phyloP scores from a whole-genome alignment of 2,888 invertebrate genomes.

The Xestia sexstrigata region DNA sequence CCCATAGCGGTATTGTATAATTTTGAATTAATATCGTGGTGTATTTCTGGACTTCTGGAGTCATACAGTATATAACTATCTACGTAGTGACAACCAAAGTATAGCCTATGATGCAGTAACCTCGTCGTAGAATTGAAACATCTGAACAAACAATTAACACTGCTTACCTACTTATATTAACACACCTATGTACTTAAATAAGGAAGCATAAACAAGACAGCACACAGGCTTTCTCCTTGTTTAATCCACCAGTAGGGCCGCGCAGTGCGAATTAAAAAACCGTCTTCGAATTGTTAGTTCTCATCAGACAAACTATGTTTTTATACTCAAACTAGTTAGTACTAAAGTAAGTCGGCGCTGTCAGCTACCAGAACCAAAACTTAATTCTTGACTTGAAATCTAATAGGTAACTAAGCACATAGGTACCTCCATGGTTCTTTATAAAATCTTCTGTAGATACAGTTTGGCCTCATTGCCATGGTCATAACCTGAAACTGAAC shows the following conservation, averaged over 20 bases:
- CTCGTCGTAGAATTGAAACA: background rate
- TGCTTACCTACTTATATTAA: too few species aligned
- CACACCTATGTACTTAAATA: too few species aligned
- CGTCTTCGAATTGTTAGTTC: background rate
- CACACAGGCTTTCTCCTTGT: too few species aligned
- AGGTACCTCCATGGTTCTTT: background rate
- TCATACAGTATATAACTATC: background rate
- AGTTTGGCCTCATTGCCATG: background rate
- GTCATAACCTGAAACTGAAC: background rate
- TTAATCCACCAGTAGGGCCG: too few species aligned
- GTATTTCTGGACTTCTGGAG: background rate
- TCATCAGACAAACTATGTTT: background rate
- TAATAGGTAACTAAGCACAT: too few species aligned
- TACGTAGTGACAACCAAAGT: background rate
- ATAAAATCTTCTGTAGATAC: background rate
- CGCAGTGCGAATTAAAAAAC: too few species aligned
- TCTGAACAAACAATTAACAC: constrained; percentile 12
- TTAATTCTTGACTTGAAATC: background rate
- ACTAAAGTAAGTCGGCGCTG: background rate
- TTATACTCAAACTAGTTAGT: background rate
- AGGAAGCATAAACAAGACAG: too few species aligned
- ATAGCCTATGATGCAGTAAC: background rate
- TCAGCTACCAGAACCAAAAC: background rate
- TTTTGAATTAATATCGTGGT: background rate
- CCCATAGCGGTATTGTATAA: constrained; percentile 4